Evolutionary conservation across 2,888 invertebrate species (phyloP), one percentile per base, ranked within the genome.

Genomic region (Tenthredo amoena): DNA sequence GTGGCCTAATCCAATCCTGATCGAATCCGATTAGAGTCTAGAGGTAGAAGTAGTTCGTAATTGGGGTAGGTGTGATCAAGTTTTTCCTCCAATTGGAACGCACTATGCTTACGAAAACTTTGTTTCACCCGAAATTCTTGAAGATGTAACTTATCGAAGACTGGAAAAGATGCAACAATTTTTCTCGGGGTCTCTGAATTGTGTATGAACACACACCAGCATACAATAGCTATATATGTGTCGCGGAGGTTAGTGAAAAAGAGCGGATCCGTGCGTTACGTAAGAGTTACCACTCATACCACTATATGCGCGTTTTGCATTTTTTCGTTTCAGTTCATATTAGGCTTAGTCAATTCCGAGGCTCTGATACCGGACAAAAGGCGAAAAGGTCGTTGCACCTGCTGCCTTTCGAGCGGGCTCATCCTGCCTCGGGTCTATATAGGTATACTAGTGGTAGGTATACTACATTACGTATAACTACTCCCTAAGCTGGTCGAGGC

Each of bases 1-100:
- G 37, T 81, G n/a, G 81, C 62, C 81, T 81, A 37, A 40, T 62
- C 81, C 58, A 81, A 62, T 81, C 81, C 81, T 62, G 58, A 81
- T 58, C 37, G 40, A 62, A 37, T 55, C 77, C 34, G 18, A 47
- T 40, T 18, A 50, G 55, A 55, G 31, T 31, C 4, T 9, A 55
- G 26, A 50, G 77, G 50, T 77, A 50, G 18, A 77, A 18, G 26
- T 47, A 77, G 68, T 68, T 68, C 15, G 43, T 40, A 40, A 74
- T 74, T 74, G 72, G 72, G 72, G 37, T 43, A 43, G 74, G 74
- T 43, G 40, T 12, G 40, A 77, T 55, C 15, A 26, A 55, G 18
- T 77, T 77, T 34, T 62, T 62, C 18, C 34, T 68, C 6, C 6
- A 15, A 34, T 26, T 18, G 34, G 34, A 68, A 68, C 34, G 15